These are phyloP conservation scores for Acanthornis magna DNA, from an alignment of 2,797 vertebrate genomes.

Conservation along the genomic window DNA sequence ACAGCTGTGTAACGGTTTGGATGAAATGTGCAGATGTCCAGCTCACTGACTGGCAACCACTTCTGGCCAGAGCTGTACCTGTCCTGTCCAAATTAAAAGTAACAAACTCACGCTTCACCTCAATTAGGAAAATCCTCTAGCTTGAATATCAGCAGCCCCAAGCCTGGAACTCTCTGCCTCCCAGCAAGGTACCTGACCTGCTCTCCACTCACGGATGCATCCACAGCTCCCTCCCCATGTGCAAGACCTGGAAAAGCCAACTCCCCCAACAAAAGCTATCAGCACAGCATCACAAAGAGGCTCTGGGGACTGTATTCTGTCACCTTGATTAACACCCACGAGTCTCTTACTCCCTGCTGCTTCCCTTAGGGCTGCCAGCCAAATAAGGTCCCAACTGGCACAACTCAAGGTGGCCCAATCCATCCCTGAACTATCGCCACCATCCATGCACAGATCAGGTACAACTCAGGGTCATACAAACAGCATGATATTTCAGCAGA, in stretches of 20 bases:
- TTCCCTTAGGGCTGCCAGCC: background rate
- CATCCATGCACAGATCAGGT: background rate
- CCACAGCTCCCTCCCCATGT: background rate
- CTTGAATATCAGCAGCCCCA: background rate
- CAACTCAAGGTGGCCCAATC: background rate
- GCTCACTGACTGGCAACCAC: background rate
- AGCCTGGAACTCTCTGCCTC: background rate
- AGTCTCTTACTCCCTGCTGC: background rate
- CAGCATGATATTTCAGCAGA: background rate
- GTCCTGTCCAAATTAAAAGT: background rate
- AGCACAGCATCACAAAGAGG: background rate
- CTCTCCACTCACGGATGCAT: rapidly evolving
- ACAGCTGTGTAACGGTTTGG: background rate
- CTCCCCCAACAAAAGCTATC: background rate
- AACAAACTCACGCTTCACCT: background rate
- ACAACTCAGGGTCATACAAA: background rate
- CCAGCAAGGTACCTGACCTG: background rate
- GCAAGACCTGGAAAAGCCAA: background rate
- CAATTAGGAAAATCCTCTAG: background rate
- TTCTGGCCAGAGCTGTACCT: background rate
- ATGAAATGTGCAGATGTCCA: background rate
- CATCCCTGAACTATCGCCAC: background rate
- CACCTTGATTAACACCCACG: background rate
- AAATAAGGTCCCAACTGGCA: background rate
- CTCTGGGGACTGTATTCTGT: background rate